Evolutionary conservation across 2,113 vertebrate genomes (phyloP).

Genomic region (Muntiacus reevesi): DNA sequence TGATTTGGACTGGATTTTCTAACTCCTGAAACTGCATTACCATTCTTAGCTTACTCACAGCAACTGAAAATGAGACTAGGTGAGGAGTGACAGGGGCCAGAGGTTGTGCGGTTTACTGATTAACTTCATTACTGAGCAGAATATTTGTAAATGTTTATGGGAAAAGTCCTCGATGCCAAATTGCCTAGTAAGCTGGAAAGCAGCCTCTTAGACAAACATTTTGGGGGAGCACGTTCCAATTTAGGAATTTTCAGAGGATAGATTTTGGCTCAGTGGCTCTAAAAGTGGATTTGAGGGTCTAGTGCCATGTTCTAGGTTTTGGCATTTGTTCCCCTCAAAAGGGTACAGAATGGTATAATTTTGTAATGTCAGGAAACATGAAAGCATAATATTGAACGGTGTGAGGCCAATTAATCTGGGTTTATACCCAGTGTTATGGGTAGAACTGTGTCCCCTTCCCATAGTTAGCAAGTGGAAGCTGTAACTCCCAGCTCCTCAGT

Average conservation of each 20-base stretch:
- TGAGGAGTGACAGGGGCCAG: slow-evolving; percentile 87
- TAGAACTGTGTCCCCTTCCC: background rate
- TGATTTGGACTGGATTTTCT: slow-evolving; percentile 47
- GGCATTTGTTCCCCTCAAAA: background rate
- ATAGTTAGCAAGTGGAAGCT: background rate
- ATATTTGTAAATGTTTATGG: slow-evolving; percentile 78
- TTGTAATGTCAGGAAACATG: background rate
- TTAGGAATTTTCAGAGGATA: slow-evolving; percentile 13
- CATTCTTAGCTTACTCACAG: slow-evolving; percentile 68
- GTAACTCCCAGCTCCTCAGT: background rate
- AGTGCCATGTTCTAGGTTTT: background rate
- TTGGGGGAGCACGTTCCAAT: background rate
- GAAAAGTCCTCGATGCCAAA: slow-evolving; percentile 57
- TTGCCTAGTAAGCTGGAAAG: slow-evolving; percentile 60
- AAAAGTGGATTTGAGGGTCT: background rate
- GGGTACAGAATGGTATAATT: background rate
- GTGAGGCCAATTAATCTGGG: background rate
- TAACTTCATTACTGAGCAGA: slow-evolving; percentile 85
- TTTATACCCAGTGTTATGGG: background rate
- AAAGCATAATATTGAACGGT: background rate
- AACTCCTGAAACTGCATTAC: slow-evolving; percentile 67
- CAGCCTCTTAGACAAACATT: slow-evolving; percentile 42
- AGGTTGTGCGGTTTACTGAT: slow-evolving; percentile 94
- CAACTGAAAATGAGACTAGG: slow-evolving; percentile 75
- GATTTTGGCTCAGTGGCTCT: background rate